phyloP scores from a whole-genome alignment of 2,797 vertebrate genomes.

The Astyanax mexicanus region DNA sequence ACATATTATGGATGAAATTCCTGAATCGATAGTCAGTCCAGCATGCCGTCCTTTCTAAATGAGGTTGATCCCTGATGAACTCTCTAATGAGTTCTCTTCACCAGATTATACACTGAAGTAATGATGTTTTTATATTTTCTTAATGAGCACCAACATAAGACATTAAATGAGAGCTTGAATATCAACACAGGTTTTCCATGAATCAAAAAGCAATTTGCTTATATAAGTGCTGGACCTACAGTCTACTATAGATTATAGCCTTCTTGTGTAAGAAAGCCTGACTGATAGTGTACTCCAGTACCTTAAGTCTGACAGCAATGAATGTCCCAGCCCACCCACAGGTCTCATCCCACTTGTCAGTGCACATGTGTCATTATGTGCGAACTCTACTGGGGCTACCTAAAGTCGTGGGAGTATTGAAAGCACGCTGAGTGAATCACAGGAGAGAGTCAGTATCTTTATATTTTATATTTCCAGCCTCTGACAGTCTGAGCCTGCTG shows the following conservation, averaged over 20 bases:
- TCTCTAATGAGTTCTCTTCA: neutral
- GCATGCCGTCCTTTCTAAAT: neutral
- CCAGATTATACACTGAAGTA: neutral
- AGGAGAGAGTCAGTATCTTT: neutral
- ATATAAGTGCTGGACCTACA: neutral
- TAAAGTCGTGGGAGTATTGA: conserved; percentile 9
- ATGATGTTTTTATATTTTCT: neutral
- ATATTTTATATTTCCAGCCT: neutral
- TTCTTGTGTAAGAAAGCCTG: neutral
- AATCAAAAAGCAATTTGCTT: neutral
- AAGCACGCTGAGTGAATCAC: conserved; percentile 1
- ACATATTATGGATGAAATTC: too few relatives aligned
- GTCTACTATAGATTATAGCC: neutral
- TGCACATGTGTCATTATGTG: neutral
- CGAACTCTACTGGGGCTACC: neutral
- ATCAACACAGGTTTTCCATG: neutral
- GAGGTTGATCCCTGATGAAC: too few relatives aligned
- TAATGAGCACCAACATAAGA: neutral
- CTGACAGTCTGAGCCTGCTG: neutral
- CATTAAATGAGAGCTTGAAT: neutral
- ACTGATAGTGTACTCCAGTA: neutral
- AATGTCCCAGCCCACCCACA: conserved; percentile 10
- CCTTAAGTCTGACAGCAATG: conserved; percentile 4
- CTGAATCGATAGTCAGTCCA: too few relatives aligned
- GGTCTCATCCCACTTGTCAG: conserved; percentile 4